Base-by-base conservation (phyloP, 1,140 invertebrate genomes). In the Trachymyrmex cornetzi region DNA sequence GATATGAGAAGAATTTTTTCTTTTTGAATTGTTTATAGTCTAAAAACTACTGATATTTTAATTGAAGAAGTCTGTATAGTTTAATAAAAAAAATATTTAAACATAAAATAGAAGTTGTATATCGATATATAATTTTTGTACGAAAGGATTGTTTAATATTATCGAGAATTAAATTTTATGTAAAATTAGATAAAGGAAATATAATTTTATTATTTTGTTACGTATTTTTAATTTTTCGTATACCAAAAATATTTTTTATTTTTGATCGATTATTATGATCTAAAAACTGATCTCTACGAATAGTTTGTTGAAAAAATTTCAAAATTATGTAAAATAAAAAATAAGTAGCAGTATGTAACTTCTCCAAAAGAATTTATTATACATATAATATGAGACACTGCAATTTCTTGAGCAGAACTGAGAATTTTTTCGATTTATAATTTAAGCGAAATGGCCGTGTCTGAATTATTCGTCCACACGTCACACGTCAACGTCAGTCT, bases 401-500 rank as follows among this genome's bases (percentile, higher is more conserved):
- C 14, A 69, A 24, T 69, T 24, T 69, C 44, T 69, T 69, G 34
- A 22, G 1, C n/a, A 14, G 6, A 27, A 14, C 14, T n/a, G 22
- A 27, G 44, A 22, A 30, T 79, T 59, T 30, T 11, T 14, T 16
- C 55, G 24, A 77, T 79, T 66, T 53, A 53, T 14, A 6, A 24
- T 30, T 66, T 66, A 34, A 12, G 27, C 27, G 61, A 67, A 67
- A 80, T 67, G 50, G 16, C n/a, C n/a, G 11, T 66, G 14, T 61
- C 27, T 48, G 44, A 22, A 80, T 80, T 53, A 67, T 80, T 66
- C 14, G 61, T 53, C 44, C 27, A n/a, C n/a, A 64, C 57, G 61
- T 66, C 77, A 59, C 61, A 66, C 44, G 77, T 80, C 77, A 80
- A 53, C 48, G 77, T 80, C 77, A 80, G 77, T 80, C 44, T 19